Evolutionary conservation across 1,140 invertebrate species (phyloP).

Genomic region (Drosophila subpulchrella): DNA sequence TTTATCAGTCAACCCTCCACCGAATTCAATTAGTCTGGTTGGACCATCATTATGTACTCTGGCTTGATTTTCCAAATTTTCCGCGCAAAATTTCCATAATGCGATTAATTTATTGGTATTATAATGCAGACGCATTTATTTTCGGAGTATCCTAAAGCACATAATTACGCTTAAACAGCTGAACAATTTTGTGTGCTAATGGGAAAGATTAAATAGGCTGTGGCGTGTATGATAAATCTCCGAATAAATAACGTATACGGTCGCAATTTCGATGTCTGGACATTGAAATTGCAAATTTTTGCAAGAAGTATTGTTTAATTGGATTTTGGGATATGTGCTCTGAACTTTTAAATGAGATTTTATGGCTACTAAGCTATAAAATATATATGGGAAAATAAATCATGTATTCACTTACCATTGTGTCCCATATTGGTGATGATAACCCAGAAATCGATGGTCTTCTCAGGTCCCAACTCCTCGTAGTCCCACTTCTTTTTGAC

Average conservation of each 20-base stretch:
- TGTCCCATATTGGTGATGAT: conserved; percentile 95
- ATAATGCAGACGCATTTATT: conserved; percentile 44
- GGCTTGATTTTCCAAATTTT: conserved; percentile 15
- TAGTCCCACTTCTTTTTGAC: conserved; percentile 99
- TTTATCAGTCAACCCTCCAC: conserved; percentile 3
- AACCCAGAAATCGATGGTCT: conserved; percentile 98
- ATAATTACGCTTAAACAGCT: conserved; percentile 41
- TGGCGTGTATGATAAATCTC: conserved; percentile 30
- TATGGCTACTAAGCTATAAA: background rate
- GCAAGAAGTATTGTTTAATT: background rate
- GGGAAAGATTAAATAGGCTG: conserved; percentile 26
- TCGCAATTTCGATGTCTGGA: conserved; percentile 7
- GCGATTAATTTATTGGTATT: conserved; percentile 18
- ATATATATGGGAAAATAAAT: background rate
- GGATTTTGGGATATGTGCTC: background rate
- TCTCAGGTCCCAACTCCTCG: conserved; percentile 97
- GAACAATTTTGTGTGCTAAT: conserved; percentile 43
- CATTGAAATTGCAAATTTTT: background rate
- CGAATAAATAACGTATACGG: conserved; percentile 13
- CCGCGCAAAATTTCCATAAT: conserved; percentile 25
- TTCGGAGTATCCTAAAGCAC: conserved; percentile 15
- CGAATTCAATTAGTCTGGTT: conserved; percentile 23
- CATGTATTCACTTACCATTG: conserved; percentile 88
- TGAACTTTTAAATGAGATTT: background rate
- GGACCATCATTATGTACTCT: background rate